These are phyloP conservation scores for Syngnathus rostellatus DNA, from an alignment of 2,797 vertebrate genomes.

Conservation along the genomic window DNA sequence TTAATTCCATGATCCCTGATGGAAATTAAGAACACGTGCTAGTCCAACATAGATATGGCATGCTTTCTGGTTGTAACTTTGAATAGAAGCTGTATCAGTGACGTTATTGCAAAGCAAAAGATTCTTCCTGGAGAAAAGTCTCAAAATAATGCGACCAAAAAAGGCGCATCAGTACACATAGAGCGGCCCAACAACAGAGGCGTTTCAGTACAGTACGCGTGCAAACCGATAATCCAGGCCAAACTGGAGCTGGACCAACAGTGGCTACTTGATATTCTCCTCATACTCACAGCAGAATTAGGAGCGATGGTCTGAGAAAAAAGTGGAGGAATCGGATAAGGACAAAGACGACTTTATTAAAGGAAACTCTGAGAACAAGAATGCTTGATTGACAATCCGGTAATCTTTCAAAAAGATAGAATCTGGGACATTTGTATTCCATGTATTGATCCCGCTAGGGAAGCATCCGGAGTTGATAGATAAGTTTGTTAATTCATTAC, in stretches of 20 bases:
- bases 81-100: background rate
- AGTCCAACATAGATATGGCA: too few relatives aligned
- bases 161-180: slow-evolving; percentile 1
- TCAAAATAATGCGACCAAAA: background rate
- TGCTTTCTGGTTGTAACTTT: too few relatives aligned
- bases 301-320: slow-evolving; percentile 32
- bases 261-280: slow-evolving; percentile 66
- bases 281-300: slow-evolving; percentile 53
- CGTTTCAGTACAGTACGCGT: slow-evolving; percentile 16
- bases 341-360: slow-evolving; percentile 31
- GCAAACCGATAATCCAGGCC: slow-evolving; percentile 33
- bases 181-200: slow-evolving; percentile 10
- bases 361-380: background rate
- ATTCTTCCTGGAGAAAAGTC: background rate
- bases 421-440: background rate
- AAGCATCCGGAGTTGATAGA: background rate
- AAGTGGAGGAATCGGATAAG: slow-evolving; percentile 8
- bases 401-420: slow-evolving; percentile 1
- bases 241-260: slow-evolving; percentile 32
- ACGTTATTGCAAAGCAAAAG: background rate
- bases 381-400: background rate
- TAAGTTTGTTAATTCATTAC: background rate
- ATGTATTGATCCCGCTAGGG: background rate
- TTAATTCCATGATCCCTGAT: too few relatives aligned
- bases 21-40: too few relatives aligned